A percentile compares a stretch with the other conserved stretches of the same genome.
Conservation (phyloP, 2,888 invertebrate species). For the Hypercompe scribonia region DNA sequence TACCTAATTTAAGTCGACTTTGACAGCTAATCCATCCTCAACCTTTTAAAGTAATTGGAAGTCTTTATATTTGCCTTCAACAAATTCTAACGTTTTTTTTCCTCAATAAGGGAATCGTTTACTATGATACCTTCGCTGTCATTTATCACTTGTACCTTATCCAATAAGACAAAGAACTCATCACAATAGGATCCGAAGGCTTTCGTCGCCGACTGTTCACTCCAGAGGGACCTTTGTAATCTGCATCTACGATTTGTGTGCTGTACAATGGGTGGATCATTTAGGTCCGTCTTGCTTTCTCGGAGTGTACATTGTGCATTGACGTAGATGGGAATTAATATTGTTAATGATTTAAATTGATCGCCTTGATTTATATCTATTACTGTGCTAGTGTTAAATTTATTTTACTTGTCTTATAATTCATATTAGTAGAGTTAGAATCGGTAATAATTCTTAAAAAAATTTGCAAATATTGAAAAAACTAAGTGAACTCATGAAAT, state of each 20-base stretch:
- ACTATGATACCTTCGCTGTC: slow-evolving; percentile 49
- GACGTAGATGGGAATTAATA: slow-evolving; percentile 20
- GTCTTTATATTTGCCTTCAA: slow-evolving; percentile 51
- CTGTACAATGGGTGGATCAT: slow-evolving; percentile 54
- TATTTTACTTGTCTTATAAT: neutral
- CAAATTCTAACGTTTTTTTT: slow-evolving; percentile 53
- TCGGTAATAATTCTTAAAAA: neutral
- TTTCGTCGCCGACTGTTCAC: slow-evolving; percentile 54
- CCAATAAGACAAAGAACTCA: slow-evolving; percentile 60
- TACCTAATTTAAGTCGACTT: slow-evolving; percentile 42
- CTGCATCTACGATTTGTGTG: slow-evolving; percentile 60
- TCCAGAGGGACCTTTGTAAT: slow-evolving; percentile 56
- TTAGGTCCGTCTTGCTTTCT: slow-evolving; percentile 44
- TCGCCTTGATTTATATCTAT: neutral
- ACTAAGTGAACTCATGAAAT: neutral
- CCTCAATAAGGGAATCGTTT: slow-evolving; percentile 54
- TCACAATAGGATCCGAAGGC: slow-evolving; percentile 52
- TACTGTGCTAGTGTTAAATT: neutral
- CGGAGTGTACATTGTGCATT: slow-evolving; percentile 42
- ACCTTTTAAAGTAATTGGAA: slow-evolving; percentile 56
- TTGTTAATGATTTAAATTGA: slow-evolving; percentile 3
- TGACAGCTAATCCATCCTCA: slow-evolving; percentile 48
- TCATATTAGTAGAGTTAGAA: neutral
- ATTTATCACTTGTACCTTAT: slow-evolving; percentile 55
- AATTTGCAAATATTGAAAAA: neutral